A percentile compares a stretch with the other conserved stretches of the same genome.
Evolutionary conservation across 2,113 vertebrate genomes (phyloP).

Genomic region (Syngnathus typhle): DNA sequence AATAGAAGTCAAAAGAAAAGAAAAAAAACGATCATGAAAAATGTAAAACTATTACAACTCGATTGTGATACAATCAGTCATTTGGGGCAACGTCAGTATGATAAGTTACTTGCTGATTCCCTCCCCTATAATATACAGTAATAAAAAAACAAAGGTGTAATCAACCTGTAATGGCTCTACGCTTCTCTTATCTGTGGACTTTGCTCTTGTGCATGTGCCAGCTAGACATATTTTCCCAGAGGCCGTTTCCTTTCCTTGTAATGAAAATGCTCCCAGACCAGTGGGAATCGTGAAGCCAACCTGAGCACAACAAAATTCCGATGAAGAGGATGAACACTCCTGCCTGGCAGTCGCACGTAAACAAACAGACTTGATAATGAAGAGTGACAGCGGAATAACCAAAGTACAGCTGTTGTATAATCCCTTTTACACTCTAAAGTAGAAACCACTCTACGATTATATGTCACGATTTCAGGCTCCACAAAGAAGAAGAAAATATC

Average conservation of each 20-base stretch:
- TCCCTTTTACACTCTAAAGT: neutral
- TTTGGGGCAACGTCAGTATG: neutral
- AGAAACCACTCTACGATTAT: neutral
- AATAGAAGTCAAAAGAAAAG: no score
- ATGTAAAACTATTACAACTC: no score
- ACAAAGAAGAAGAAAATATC: conserved; percentile 1
- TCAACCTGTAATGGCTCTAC: neutral
- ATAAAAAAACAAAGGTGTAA: neutral
- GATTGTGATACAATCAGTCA: neutral
- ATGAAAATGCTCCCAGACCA: neutral
- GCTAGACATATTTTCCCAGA: neutral
- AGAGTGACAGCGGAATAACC: conserved; percentile 11
- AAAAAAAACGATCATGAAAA: no score
- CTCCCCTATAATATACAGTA: neutral
- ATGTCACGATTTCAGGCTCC: neutral
- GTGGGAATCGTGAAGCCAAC: neutral
- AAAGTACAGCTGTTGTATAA: neutral
- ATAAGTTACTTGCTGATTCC: neutral
- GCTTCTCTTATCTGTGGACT: conserved; percentile 1
- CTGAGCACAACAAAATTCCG: neutral
- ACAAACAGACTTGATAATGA: conserved; percentile 35
- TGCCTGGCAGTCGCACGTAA: conserved; percentile 31
- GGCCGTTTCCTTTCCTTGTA: neutral
- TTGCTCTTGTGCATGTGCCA: conserved; percentile 1
- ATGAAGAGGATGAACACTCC: neutral